Percentiles rank a stretch among this genome's conserved stretches.
These are phyloP conservation scores for Euplagia quadripunctaria DNA, from an alignment of 2,888 invertebrate species.

Conservation along the genomic window DNA sequence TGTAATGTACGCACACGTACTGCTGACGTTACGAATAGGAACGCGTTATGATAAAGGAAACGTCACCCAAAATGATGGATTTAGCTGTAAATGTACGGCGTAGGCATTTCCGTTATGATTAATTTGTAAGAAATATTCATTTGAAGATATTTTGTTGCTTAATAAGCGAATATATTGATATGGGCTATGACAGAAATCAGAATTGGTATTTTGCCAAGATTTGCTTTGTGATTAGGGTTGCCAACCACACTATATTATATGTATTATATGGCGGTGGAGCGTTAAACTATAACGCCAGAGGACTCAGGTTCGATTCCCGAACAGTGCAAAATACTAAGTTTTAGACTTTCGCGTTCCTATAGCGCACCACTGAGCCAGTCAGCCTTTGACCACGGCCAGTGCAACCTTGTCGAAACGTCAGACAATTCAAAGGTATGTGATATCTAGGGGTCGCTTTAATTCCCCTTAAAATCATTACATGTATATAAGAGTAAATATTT, in stretches of 20 bases:
- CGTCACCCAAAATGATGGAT: constrained; percentile 43
- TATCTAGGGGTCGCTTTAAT: no score
- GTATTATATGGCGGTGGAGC: no score
- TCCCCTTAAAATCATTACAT: no score
- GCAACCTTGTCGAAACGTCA: no score
- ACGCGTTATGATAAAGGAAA: constrained; percentile 21
- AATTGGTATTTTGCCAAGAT: not conserved
- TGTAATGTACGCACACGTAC: not conserved
- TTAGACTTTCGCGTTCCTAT: no score
- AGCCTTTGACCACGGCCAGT: no score
- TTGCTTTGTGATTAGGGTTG: not conserved
- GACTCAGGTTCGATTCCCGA: not conserved
- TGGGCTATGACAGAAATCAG: not conserved
- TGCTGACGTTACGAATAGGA: constrained; percentile 26
- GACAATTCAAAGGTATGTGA: no score
- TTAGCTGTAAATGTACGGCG: constrained; percentile 12
- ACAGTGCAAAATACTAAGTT: not conserved
- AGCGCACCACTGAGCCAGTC: no score
- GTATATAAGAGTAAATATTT: no score
- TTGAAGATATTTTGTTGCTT: constrained; percentile 6
- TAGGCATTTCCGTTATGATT: constrained; percentile 28
- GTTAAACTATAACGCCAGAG: not conserved
- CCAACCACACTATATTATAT: no score
- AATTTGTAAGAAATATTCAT: constrained; percentile 21
- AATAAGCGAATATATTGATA: constrained; percentile 6